Evolutionary conservation across 2,888 invertebrate genomes (phyloP).

Genomic region (Drosophila emarginata): DNA sequence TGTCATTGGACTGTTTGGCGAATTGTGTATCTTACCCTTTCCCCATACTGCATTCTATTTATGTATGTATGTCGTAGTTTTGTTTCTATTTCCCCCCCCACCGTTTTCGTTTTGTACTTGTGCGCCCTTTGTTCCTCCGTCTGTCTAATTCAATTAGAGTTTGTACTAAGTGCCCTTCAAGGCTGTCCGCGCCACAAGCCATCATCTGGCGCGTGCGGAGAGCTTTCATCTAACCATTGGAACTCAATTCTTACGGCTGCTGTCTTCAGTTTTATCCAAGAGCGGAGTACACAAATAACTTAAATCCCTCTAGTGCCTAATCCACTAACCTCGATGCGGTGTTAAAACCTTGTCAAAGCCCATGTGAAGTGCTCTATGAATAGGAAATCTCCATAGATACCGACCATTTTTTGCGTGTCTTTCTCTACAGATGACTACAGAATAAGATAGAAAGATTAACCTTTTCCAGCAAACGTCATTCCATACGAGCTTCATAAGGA

Average conservation of each 20-base stretch:
- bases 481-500: not conserved
- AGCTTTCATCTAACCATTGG: not conserved
- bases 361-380: not conserved
- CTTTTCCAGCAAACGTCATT: not conserved
- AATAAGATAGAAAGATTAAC: not conserved
- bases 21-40: conserved; percentile 14
- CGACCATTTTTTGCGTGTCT: too few relatives aligned
- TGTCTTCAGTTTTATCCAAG: not conserved
- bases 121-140: conserved; percentile 30
- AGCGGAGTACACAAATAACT: not conserved
- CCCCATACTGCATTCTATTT: conserved; percentile 14
- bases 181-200: conserved; percentile 44
- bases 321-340: conserved; percentile 2
- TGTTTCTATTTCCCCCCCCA: conserved; percentile 9
- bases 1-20: conserved; percentile 21
- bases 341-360: not conserved
- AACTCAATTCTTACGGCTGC: not conserved
- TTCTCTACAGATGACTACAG: too few relatives aligned
- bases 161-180: conserved; percentile 68
- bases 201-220: conserved; percentile 28
- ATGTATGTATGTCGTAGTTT: conserved; percentile 25
- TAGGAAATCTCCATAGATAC: not conserved
- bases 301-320: not conserved
- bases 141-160: conserved; percentile 74
- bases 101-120: conserved; percentile 25